phyloP scores from a whole-genome alignment of 2,113 vertebrate species.

The Amphiprion percula region DNA sequence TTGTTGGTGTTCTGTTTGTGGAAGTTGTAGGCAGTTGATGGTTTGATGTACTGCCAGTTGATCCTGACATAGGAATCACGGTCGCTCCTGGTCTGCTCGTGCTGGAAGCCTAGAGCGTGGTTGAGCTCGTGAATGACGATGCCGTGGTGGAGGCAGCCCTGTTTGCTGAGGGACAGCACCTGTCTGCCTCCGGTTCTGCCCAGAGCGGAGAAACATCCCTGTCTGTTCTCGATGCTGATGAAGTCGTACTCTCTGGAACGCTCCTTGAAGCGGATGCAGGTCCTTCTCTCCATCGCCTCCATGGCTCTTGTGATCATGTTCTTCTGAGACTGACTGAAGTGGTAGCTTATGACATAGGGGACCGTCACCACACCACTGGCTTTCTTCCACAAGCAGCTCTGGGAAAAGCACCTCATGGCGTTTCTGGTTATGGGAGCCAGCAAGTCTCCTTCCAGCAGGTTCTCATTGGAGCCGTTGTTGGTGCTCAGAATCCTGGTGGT shows the following conservation, averaged over 20 bases:
- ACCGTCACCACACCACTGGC: constrained; percentile 25
- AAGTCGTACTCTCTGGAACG: constrained; percentile 25
- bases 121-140: constrained; percentile 34
- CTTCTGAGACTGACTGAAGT: constrained; percentile 12
- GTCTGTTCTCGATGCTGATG: too few relatives aligned
- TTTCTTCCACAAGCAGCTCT: too few relatives aligned
- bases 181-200: constrained; percentile 15
- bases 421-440: too few relatives aligned
- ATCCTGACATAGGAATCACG: constrained; percentile 25
- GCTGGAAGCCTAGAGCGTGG: constrained; percentile 23
- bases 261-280: constrained; percentile 44
- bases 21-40: constrained; percentile 33
- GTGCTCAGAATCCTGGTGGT: too few relatives aligned
- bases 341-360: constrained; percentile 26
- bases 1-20: too few relatives aligned
- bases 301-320: constrained; percentile 4
- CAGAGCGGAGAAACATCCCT: neutral
- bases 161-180: too few relatives aligned
- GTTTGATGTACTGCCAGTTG: constrained; percentile 19
- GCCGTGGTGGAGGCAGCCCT: constrained; percentile 38
- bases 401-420: too few relatives aligned
- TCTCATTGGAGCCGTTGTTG: too few relatives aligned
- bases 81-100: constrained; percentile 55
- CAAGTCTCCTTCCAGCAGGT: too few relatives aligned
- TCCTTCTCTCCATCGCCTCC: neutral